Percentiles rank a stretch among this genome's conserved stretches.
These are phyloP conservation scores for Ormyrus rosae DNA, from an alignment of 2,888 invertebrate species.

Conservation along the genomic window DNA sequence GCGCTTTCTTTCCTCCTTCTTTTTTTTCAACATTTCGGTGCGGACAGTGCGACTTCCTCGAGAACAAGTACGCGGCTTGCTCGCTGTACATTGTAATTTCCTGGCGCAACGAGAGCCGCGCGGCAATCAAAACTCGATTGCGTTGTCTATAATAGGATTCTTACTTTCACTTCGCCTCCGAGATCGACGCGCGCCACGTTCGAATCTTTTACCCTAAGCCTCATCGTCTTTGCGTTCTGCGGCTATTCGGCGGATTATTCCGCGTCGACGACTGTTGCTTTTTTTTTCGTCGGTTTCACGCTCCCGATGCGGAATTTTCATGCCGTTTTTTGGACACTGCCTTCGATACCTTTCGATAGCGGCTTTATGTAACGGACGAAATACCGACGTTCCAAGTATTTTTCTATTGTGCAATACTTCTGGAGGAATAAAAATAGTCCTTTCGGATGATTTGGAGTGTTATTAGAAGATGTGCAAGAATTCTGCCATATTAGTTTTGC, in stretches of 20 bases:
- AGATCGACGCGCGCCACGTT: conserved; percentile 40
- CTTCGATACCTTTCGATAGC: neutral
- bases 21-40: no score
- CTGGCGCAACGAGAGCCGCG: conserved; percentile 10
- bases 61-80: conserved; percentile 46
- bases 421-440: no score
- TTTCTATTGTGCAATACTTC: neutral
- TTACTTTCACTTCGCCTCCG: conserved; percentile 67
- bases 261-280: neutral
- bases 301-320: conserved; percentile 17
- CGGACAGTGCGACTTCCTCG: no score
- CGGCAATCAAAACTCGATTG: conserved; percentile 49
- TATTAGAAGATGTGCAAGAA: no score
- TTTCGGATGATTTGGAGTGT: no score
- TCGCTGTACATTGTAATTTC: conserved; percentile 27
- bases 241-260: conserved; percentile 5
- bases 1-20: conserved; percentile 21
- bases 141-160: conserved; percentile 60
- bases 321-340: neutral
- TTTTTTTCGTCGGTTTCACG: conserved; percentile 16
- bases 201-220: conserved; percentile 12
- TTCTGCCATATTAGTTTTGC: no score
- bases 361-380: conserved; percentile 19
- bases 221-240: conserved; percentile 14
- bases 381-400: neutral